These are phyloP conservation scores for Ochotona princeps DNA, from an alignment of 2,113 vertebrate genomes.

Conservation along the genomic window DNA sequence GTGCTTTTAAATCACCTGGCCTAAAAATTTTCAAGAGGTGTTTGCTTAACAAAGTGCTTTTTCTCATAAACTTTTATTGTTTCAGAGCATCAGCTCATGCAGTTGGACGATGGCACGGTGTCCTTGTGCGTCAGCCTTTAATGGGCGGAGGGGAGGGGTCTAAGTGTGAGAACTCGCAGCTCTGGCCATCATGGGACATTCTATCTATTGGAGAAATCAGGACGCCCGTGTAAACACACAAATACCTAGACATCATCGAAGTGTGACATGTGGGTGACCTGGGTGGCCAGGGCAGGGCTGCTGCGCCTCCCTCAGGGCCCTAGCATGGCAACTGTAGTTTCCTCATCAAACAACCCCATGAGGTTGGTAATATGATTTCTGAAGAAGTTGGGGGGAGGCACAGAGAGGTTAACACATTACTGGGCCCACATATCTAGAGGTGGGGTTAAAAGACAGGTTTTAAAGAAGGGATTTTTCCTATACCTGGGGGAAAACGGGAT, in stretches of 20 bases:
- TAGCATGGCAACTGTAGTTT: not conserved
- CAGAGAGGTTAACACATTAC: not conserved
- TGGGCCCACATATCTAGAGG: not conserved
- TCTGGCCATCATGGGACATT: not conserved
- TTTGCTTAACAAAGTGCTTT: not conserved
- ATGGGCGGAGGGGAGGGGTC: not conserved
- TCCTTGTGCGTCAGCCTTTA: too few species aligned
- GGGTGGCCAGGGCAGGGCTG: not conserved
- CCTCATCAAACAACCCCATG: not conserved
- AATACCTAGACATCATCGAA: not conserved
- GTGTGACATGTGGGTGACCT: rapidly evolving
- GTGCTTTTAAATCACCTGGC: not conserved
- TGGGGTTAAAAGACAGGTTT: not conserved
- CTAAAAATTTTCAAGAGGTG: not conserved
- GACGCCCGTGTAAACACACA: not conserved
- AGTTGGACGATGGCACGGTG: too few species aligned
- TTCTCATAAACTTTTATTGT: not conserved
- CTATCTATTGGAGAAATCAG: not conserved
- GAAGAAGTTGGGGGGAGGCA: not conserved
- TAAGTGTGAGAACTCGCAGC: not conserved
- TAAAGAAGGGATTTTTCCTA: not conserved
- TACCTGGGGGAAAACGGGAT: not conserved
- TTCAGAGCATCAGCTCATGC: not conserved
- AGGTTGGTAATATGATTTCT: not conserved
- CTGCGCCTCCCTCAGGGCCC: rapidly evolving